Evolutionary conservation across 2,888 invertebrate species (phyloP), one percentile per base, ranked within the genome.

Genomic region (Coleophora flavipennella): DNA sequence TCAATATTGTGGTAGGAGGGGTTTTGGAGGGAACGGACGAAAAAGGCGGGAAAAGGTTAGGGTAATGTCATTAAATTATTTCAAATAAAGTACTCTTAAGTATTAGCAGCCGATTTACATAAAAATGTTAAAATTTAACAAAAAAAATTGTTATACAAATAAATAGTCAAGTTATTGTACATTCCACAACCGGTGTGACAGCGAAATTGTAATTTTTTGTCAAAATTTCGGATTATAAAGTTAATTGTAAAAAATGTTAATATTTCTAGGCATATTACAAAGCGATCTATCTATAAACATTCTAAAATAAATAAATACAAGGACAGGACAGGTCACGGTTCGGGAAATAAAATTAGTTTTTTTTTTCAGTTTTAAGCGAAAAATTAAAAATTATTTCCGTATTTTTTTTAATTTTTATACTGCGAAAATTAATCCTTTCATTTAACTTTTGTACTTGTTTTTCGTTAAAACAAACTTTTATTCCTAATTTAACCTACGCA

Each of bases 61-160:
- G 62, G 49, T 54, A 66, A 80, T 80, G 83, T 75, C 84, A 83
- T 80, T 79, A 70, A 52, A 70, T 80, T 74, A 83, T 80, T 83
- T 64, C 79, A 78, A 78, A 70, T 73, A 79, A 77, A 67, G 67
- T 69, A 73, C 57, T 53, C 58, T 72, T 84, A 83, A 81, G 81
- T 80, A 71, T 63, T 20, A 75, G 74, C 77, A 74, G 83, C 81
- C 81, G 78, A 70, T 72, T 70, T 61, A 59, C 60, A 57, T 69
- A 75, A 75, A 79, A 68, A 67, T 68, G 67, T 63, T 50, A 36
- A 35, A 56, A 60, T 64, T 72, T 72, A 77, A 77, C 75, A 78
- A 73, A 67, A 64, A 63, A 64, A 66, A 57, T 52, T 44, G 51
- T 52, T 55, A 58, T 62, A 72, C 65, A 75, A 72, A 73, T 60